Evolutionary conservation across 35 echinoderm and acorn worm genomes (phyloP), one percentile per base, ranked within the genome.

Genomic region (Ophiothrix spiculata): DNA sequence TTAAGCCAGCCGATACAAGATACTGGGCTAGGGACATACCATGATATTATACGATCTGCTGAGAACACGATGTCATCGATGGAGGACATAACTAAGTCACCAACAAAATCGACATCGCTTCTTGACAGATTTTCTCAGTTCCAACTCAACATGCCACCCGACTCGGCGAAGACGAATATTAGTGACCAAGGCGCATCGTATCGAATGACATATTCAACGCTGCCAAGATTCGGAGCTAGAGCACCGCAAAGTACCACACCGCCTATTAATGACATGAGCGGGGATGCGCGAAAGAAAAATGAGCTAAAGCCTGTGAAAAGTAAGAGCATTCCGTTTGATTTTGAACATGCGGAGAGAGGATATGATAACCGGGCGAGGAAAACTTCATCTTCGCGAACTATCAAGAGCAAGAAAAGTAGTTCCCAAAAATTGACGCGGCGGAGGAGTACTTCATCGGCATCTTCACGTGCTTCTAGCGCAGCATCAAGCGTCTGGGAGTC

Each of bases 191-290:
- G 75, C 1, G 32, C 73, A 32, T 74, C 88, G 1, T 84, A 54
- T 35, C 87, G 87, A 35, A 92, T 97, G 87, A 92, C 87, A 16
- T 92, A 97, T 80, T 97, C 94, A 31, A 97, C 94, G 33, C 80
- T 92, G 14, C 94, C 94, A 14, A 85, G 56, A 4, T 69, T 69
- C 29, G 60, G 60, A 6, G 23, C 60, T 4, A 69, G 1, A 15
- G 60, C 17, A 25, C 10, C 60, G 29, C 6, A n/a, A 69, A 69
- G 60, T 25, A 69, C 60, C 23, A 28, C 25, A n/a, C 23, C 60
- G 60, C 17, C 4, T 25, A 12, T 2, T 69, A n/a, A 15, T n/a
- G 60, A 69, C 4, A n/a, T n/a, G n/a, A n/a, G n/a, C n/a, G n/a
- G n/a, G n/a, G 60, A 6, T 28, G 4, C 3, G 2, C 60, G 6